These are phyloP conservation scores for Odocoileus hemionus DNA, from an alignment of 2,113 vertebrate genomes.

Conservation along the genomic window DNA sequence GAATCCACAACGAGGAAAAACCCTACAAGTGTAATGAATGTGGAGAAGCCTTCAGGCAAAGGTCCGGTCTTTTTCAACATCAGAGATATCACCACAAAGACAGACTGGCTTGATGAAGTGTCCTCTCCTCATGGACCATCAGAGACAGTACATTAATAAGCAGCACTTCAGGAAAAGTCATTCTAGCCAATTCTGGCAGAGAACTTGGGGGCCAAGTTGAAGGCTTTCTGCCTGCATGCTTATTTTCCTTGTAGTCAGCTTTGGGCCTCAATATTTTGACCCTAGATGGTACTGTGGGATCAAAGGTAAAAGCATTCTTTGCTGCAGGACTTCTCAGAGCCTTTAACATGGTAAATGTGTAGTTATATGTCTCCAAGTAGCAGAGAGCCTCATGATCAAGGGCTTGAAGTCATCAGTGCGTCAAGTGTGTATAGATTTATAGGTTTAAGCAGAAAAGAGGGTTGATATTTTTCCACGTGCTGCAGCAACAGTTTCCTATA, in stretches of 20 bases:
- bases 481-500: background rate
- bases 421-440: background rate
- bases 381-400: background rate
- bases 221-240: background rate
- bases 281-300: background rate
- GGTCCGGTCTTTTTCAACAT: conserved; percentile 72
- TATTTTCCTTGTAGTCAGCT: background rate
- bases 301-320: background rate
- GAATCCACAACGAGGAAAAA: conserved; percentile 72
- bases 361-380: background rate
- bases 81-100: conserved; percentile 70
- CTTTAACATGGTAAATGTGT: background rate
- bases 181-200: background rate
- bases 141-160: background rate
- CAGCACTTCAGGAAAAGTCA: background rate
- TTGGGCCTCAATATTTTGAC: background rate
- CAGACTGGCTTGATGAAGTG: background rate
- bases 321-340: background rate
- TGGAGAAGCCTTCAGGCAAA: conserved; percentile 72
- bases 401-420: background rate
- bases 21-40: conserved; percentile 64
- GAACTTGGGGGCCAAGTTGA: background rate
- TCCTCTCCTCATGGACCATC: background rate
- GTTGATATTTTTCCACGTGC: background rate
- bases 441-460: background rate